Evolutionary conservation across 2,797 vertebrate genomes (phyloP), one percentile per base, ranked within the genome.

Genomic region (Phoebastria nigripes): DNA sequence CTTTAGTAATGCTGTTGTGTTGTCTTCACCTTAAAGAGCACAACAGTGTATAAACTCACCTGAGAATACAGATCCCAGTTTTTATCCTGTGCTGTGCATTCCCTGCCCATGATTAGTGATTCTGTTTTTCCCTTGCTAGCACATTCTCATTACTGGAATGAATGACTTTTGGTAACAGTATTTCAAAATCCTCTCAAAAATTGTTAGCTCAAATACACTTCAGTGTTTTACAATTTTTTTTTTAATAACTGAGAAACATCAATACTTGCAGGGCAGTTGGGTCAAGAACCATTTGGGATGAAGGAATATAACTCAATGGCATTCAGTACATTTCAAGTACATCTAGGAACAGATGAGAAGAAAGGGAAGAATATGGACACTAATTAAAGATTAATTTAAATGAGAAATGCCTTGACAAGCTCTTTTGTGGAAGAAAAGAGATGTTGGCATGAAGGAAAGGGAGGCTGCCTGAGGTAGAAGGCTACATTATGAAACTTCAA

Each of bases 301-400:
- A 81, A 93, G 19, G 4, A 76, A 55, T 55, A 37, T 33, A 31
- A 78, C 47, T 86, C 69, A 83, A 86, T 24, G 44, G 18, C 31
- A 84, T 78, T 71, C 37, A 67, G 33, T 72, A 69, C 29, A 58
- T 87, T 79, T 89, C 46, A 90, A 74, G 61, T 78, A 44, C 22
- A 24, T 81, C 65, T 84, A 74, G 29, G 55, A 83, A 74, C 2
- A 79, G 41, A 67, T 49, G n/a, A 93, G n/a, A 74, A 92, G 42
- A 90, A 92, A 80, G 9, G 13, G 12, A 90, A 87, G 41, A 86
- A 84, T 71, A 52, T 18, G n/a, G 54, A 29, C 25, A 25, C 3
- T 79, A 90, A 86, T 82, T 87, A 81, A 89, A 89, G 41, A 69
- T 69, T 69, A 81, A 90, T 90, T 92, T 87, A 88, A 83, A 82